These are phyloP conservation scores for Pangasius sanitwongsei DNA, from an alignment of 2,797 vertebrate genomes.

Conservation along the genomic window DNA sequence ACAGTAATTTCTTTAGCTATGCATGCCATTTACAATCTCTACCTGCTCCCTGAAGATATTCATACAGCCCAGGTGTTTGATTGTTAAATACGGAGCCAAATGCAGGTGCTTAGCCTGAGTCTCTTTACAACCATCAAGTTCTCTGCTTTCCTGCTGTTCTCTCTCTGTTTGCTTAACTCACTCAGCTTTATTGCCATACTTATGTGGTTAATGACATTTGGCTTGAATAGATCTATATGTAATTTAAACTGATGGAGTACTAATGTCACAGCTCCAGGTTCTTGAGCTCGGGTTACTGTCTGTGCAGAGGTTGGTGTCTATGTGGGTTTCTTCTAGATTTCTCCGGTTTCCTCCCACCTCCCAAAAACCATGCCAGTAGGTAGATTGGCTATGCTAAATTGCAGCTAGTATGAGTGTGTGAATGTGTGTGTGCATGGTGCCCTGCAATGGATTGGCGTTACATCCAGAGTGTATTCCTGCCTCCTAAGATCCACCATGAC, in stretches of 20 bases:
- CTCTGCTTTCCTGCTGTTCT: conserved; percentile 23
- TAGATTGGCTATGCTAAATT: neutral
- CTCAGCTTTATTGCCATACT: conserved; percentile 31
- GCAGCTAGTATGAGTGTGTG: neutral
- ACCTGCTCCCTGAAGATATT: conserved; percentile 22
- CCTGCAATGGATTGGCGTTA: no score
- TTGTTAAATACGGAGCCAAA: conserved; percentile 34
- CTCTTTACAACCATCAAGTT: conserved; percentile 16
- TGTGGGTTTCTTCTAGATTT: neutral
- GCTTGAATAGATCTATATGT: conserved; percentile 29
- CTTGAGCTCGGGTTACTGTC: neutral
- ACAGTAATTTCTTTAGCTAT: neutral
- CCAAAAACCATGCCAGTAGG: neutral
- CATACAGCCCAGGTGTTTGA: conserved; percentile 28
- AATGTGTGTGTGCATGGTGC: neutral
- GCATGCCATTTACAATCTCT: conserved; percentile 31
- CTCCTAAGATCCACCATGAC: neutral
- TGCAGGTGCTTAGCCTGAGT: conserved; percentile 2
- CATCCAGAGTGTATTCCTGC: neutral
- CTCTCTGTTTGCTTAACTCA: conserved; percentile 20
- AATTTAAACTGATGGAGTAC: neutral
- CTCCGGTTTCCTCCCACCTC: neutral
- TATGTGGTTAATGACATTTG: conserved; percentile 26
- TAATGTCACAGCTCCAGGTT: neutral
- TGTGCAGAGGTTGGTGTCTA: neutral